These are phyloP conservation scores for Cossypha dichroa DNA, from an alignment of 2,797 vertebrate genomes.

Conservation along the genomic window DNA sequence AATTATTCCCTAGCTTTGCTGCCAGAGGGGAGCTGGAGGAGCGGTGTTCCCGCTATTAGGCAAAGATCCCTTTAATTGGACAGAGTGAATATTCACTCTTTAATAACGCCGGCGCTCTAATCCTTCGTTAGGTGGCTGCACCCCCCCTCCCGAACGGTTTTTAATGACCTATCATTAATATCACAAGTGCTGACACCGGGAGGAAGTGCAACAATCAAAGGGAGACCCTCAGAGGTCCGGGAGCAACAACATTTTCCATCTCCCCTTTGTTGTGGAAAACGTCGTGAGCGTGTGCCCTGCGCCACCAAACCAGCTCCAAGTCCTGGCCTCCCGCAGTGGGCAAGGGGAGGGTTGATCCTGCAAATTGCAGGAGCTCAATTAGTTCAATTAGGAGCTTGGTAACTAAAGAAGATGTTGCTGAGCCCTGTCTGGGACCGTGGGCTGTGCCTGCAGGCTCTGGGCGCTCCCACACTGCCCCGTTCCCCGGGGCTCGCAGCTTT, in stretches of 20 bases:
- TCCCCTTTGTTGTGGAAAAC: constrained; percentile 37
- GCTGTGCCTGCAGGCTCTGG: constrained; percentile 32
- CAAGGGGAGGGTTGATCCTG: constrained; percentile 20
- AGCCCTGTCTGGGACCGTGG: neutral
- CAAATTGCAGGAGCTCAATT: constrained; percentile 55
- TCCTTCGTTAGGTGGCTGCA: constrained; percentile 36
- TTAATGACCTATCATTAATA: constrained; percentile 68
- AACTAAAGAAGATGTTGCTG: constrained; percentile 34
- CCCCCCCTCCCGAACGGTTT: neutral
- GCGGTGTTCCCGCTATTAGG: neutral
- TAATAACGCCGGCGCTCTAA: constrained; percentile 22
- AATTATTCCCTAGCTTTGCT: constrained; percentile 39
- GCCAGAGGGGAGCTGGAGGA: constrained; percentile 51
- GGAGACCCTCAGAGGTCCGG: constrained; percentile 24
- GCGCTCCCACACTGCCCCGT: neutral
- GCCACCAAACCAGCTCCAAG: neutral
- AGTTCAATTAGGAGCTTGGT: constrained; percentile 55
- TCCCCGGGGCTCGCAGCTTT: constrained; percentile 45
- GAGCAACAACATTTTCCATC: neutral
- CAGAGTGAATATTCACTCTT: constrained; percentile 57
- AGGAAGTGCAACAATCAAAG: constrained; percentile 60
- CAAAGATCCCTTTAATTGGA: constrained; percentile 57
- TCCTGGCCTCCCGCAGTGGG: neutral
- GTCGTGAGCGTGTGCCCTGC: fast-evolving
- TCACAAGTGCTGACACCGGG: constrained; percentile 45